phyloP scores from a whole-genome alignment of 1,140 invertebrate genomes.

The Dendrolimus kikuchii region DNA sequence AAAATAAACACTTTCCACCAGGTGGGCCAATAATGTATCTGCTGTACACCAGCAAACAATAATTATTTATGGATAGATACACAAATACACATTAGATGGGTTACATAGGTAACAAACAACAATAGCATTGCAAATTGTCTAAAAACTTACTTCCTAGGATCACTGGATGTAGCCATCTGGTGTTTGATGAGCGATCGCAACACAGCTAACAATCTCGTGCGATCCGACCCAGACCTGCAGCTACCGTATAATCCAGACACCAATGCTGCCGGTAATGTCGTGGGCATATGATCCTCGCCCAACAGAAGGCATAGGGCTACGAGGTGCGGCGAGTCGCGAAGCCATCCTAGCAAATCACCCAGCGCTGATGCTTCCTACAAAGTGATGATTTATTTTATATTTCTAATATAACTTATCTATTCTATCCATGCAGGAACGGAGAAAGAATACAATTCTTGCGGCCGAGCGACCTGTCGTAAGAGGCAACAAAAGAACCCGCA shows the following conservation, averaged over 20 bases:
- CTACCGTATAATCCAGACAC: constrained; percentile 88
- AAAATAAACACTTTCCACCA: too few species aligned
- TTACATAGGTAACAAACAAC: too few species aligned
- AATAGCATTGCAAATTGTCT: too few species aligned
- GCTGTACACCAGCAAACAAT: too few species aligned
- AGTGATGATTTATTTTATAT: constrained; percentile 1
- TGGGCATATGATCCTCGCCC: constrained; percentile 79
- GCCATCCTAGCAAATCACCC: constrained; percentile 84
- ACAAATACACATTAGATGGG: too few species aligned
- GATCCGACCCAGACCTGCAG: constrained; percentile 86
- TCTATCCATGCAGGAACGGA: not conserved
- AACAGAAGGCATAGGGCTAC: constrained; percentile 85
- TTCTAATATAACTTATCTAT: not conserved
- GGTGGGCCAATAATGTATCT: too few species aligned
- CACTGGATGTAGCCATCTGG: constrained; percentile 85
- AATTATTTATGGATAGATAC: too few species aligned
- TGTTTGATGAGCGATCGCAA: constrained; percentile 87
- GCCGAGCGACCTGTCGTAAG: too few species aligned
- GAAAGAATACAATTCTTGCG: too few species aligned
- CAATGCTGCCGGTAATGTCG: constrained; percentile 79
- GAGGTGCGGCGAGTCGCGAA: constrained; percentile 86
- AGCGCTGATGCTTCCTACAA: constrained; percentile 82
- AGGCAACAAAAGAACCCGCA: too few species aligned
- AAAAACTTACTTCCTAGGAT: constrained; percentile 81
- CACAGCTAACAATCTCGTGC: constrained; percentile 83